phyloP scores from a whole-genome alignment of 2,888 invertebrate species.

The Tribolium freemani region DNA sequence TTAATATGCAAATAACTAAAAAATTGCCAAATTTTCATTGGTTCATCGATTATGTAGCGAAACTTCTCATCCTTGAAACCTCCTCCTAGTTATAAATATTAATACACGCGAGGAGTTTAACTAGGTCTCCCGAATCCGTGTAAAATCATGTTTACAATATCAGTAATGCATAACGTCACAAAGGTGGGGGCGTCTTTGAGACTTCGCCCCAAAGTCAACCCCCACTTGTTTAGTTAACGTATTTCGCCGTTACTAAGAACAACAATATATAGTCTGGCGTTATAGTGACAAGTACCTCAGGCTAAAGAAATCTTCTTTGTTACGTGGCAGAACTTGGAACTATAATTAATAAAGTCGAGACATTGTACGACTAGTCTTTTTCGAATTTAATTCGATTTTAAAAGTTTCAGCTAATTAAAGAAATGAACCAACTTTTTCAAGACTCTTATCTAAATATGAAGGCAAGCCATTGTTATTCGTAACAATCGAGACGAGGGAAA shows the following conservation, averaged over 20 bases:
- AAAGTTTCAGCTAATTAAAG: not conserved
- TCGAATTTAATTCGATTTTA: not conserved
- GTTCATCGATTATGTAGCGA: conserved; percentile 12
- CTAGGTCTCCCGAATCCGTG: conserved; percentile 21
- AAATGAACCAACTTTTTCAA: not conserved
- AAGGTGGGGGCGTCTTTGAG: conserved; percentile 15
- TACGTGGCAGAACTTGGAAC: too few relatives aligned
- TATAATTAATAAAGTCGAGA: too few relatives aligned
- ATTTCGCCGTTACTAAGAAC: conserved; percentile 35
- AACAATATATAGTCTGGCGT: conserved; percentile 32
- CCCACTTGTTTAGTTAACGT: conserved; percentile 36
- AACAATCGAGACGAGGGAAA: not conserved
- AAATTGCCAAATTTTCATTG: not conserved
- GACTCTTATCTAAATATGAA: not conserved
- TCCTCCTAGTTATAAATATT: conserved; percentile 27
- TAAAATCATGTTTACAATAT: conserved; percentile 37
- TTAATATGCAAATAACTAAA: not conserved
- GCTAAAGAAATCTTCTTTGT: not conserved
- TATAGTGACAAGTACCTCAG: conserved; percentile 1
- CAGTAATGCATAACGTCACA: conserved; percentile 38
- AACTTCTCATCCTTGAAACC: conserved; percentile 14
- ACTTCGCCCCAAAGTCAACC: not conserved
- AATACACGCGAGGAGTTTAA: conserved; percentile 11
- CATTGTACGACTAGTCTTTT: too few relatives aligned
- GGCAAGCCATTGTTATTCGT: not conserved